These are phyloP conservation scores for Scaptomyza reducta DNA, from an alignment of 2,888 invertebrate genomes.

Conservation along the genomic window DNA sequence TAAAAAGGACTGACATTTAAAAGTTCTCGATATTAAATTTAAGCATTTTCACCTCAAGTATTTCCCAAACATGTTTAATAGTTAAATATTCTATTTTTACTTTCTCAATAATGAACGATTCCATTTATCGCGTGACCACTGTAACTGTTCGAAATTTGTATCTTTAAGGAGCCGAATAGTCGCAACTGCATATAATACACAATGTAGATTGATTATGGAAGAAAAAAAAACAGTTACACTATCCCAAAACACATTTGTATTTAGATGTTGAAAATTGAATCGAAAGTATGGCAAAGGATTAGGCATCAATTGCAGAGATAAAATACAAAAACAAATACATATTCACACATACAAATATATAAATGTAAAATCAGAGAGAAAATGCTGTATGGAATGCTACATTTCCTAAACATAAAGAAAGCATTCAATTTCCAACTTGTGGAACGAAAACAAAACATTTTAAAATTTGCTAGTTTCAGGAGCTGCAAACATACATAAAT, in stretches of 20 bases:
- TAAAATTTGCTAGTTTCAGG: slow-evolving; percentile 66
- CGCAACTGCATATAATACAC: slow-evolving; percentile 51
- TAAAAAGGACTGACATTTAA: not conserved
- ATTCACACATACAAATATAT: slow-evolving; percentile 3
- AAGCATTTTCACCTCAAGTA: not conserved
- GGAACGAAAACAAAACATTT: slow-evolving; percentile 43
- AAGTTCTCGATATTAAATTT: too few relatives aligned
- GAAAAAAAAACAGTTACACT: slow-evolving; percentile 26
- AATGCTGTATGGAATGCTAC: slow-evolving; percentile 33
- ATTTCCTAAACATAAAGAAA: slow-evolving; percentile 22
- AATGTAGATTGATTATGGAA: slow-evolving; percentile 25
- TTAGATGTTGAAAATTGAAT: slow-evolving; percentile 53
- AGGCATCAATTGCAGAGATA: slow-evolving; percentile 16
- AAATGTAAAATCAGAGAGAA: slow-evolving; percentile 7
- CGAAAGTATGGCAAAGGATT: slow-evolving; percentile 22
- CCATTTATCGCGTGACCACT: slow-evolving; percentile 4
- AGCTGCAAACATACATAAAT: slow-evolving; percentile 43
- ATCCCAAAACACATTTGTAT: slow-evolving; percentile 36
- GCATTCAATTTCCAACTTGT: slow-evolving; percentile 22
- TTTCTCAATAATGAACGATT: not conserved
- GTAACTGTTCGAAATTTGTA: slow-evolving; percentile 39
- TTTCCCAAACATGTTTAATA: not conserved
- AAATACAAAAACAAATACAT: slow-evolving; percentile 18
- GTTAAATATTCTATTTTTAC: not conserved
- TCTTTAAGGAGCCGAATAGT: slow-evolving; percentile 37